phyloP scores from a whole-genome alignment of 2,113 vertebrate species.

The Tachysurus fulvidraco region DNA sequence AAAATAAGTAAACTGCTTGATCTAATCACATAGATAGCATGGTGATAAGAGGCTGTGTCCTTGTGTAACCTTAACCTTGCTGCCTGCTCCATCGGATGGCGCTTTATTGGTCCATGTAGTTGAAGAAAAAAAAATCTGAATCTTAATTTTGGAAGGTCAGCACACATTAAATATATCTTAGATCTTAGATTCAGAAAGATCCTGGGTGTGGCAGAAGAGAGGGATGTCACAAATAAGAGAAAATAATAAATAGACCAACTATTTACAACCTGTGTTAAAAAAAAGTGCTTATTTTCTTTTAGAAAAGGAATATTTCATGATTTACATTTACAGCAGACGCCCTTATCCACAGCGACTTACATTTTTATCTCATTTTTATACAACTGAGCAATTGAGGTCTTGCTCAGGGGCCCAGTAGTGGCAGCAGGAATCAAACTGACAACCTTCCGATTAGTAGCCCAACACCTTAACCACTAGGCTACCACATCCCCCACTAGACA shows the following conservation, averaged over 20 bases:
- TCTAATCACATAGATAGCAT: constrained; percentile 51
- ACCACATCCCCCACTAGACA: too few relatives aligned
- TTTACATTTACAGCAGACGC: too few relatives aligned
- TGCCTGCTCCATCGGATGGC: constrained; percentile 42
- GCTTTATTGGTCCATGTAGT: constrained; percentile 38
- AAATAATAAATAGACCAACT: constrained; percentile 37
- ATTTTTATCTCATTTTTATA: too few relatives aligned
- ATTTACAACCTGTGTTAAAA: constrained; percentile 11
- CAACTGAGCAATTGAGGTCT: too few relatives aligned
- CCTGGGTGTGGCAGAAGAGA: neutral
- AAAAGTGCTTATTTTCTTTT: neutral
- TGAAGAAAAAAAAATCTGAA: constrained; percentile 25
- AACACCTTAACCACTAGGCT: too few relatives aligned
- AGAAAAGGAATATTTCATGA: neutral
- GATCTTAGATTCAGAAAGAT: neutral
- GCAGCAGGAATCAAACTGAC: too few relatives aligned
- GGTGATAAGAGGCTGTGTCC: constrained; percentile 55
- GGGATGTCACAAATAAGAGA: neutral
- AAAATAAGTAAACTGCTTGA: constrained; percentile 46
- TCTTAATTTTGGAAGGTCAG: constrained; percentile 45
- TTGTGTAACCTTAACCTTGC: constrained; percentile 57
- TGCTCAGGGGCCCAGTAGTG: too few relatives aligned
- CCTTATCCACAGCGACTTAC: too few relatives aligned
- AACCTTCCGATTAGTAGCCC: too few relatives aligned
- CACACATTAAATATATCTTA: constrained; percentile 15